phyloP scores from a whole-genome alignment of 2,797 vertebrate genomes.

The Tamandua tetradactyla region DNA sequence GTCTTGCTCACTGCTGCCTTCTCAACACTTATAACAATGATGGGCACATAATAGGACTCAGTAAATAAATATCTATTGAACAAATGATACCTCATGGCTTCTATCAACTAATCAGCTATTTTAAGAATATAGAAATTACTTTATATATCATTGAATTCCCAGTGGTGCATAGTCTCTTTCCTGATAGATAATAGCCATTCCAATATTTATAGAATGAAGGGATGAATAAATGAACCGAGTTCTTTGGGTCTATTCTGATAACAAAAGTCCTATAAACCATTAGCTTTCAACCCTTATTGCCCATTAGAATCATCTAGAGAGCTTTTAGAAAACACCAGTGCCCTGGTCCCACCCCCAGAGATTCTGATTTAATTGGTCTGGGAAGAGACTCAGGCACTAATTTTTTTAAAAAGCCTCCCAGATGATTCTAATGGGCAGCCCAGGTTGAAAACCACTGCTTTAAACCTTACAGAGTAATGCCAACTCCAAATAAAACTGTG shows the following conservation, averaged over 20 bases:
- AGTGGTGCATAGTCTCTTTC: not conserved
- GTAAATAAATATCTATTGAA: not conserved
- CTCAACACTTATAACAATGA: not conserved
- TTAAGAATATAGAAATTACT: not conserved
- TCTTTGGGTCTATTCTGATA: constrained; percentile 10
- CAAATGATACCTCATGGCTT: not conserved
- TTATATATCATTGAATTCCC: not conserved
- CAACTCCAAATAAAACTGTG: constrained; percentile 65
- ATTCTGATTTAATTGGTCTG: constrained; percentile 60
- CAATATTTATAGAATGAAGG: constrained; percentile 35
- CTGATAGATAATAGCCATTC: not conserved
- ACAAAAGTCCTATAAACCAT: not conserved
- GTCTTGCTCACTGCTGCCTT: not conserved
- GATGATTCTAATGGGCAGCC: constrained; percentile 39
- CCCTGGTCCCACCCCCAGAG: not conserved
- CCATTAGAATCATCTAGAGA: constrained; percentile 21
- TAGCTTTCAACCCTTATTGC: not conserved
- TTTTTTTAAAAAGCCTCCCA: constrained; percentile 41
- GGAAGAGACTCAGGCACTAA: constrained; percentile 24
- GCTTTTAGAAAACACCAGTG: not conserved
- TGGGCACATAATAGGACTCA: not conserved
- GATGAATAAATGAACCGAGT: not conserved
- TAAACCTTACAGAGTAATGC: constrained; percentile 57
- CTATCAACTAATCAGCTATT: not conserved
- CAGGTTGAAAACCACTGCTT: constrained; percentile 48